Percentiles rank a stretch among this genome's conserved stretches.
Evolutionary conservation across 2,113 vertebrate genomes (phyloP).

Genomic region (Etheostoma spectabile): DNA sequence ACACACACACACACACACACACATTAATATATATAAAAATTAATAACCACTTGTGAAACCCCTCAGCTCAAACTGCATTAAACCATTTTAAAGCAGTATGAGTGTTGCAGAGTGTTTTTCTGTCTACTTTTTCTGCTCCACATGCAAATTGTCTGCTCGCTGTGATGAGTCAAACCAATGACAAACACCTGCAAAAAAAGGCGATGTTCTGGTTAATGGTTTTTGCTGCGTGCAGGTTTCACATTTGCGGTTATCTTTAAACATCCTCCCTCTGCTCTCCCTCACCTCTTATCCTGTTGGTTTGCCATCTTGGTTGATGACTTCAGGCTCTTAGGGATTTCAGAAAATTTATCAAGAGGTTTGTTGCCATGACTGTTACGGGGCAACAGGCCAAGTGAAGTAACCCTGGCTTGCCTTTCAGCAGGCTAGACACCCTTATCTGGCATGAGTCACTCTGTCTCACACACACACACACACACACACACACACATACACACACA

Average conservation of each 20-base stretch:
- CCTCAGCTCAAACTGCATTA: too few relatives aligned
- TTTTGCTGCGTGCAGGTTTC: neutral
- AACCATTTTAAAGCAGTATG: too few relatives aligned
- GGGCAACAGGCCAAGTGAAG: slow-evolving; percentile 36
- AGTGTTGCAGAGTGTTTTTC: neutral
- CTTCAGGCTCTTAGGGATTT: slow-evolving; percentile 46
- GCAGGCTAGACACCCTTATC: slow-evolving; percentile 38
- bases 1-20: too few relatives aligned
- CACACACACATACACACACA: too few relatives aligned
- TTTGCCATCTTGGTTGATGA: slow-evolving; percentile 39
- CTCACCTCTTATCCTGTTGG: neutral
- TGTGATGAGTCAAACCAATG: neutral
- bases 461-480: too few relatives aligned
- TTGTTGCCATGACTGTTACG: slow-evolving; percentile 30
- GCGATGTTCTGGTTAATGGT: neutral
- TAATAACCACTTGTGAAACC: too few relatives aligned
- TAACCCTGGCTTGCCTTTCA: slow-evolving; percentile 34
- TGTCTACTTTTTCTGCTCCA: neutral
- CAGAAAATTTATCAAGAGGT: slow-evolving; percentile 30
- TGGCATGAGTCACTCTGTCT: slow-evolving; percentile 16
- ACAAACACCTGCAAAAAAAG: neutral
- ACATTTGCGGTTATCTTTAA: too few relatives aligned
- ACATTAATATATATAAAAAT: too few relatives aligned
- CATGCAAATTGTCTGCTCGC: neutral
- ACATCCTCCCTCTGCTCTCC: neutral